Evolutionary conservation across 2,888 invertebrate genomes (phyloP), one percentile per base, ranked within the genome.

Genomic region (Anoplius nigerrimus): DNA sequence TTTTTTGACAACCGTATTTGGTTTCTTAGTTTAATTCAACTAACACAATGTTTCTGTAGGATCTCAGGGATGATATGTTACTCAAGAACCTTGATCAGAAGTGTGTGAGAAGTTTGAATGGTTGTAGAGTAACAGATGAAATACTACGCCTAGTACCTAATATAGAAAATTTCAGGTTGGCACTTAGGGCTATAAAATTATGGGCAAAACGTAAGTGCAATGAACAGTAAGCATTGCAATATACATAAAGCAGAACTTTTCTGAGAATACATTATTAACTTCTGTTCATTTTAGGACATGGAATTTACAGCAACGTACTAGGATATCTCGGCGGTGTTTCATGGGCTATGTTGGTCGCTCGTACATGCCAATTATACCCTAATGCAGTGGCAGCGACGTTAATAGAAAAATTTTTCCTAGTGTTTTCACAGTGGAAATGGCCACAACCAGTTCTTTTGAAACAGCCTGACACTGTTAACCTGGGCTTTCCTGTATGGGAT

Each of bases 341-440:
- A 0, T 99, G 99, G 99, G 99, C 99, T 1, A 99, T 99, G 97
- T 90, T 99, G 63, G 99, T 99, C 0, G 99, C 99, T 0, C 92
- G 99, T 74, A 98, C 98, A 0, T 99, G 99, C 89, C 99, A 99
- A 89, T 90, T 99, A 45, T 99, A 99, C 90, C 99, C 99, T 2
- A 98, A 98, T 90, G 99, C 99, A 0, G 93, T 95, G 42, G 95
- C 99, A 0, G 95, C 98, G 2, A 98, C 97, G 0, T 90, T 99
- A 76, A 95, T 99, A 62, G 96, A 98, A 89, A 99, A 99, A 90
- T 99, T 99, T 92, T 99, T 99, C 91, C 92, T 98, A 62, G 98
- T 99, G 13, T 99, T 98, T 90, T 97, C 97, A 45, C 95, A 96
- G 88, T 99, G 99, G 99, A 96, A 97, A 87, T 99, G 99, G 99